These are phyloP conservation scores for Galerucella calmariensis DNA, from an alignment of 2,888 invertebrate species.

Conservation along the genomic window DNA sequence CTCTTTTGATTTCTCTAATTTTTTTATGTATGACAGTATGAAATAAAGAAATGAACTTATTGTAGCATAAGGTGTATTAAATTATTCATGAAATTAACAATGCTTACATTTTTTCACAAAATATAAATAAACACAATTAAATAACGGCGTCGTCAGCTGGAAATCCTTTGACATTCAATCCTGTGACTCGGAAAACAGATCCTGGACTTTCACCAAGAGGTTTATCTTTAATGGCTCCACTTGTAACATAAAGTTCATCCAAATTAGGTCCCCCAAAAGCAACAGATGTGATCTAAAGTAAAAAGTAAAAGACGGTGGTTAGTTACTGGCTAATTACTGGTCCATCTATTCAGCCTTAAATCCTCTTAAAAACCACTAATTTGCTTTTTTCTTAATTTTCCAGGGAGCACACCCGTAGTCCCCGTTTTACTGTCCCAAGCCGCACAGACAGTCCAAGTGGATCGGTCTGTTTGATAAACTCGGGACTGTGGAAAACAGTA, in stretches of 20 bases:
- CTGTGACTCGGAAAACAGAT: constrained; percentile 59
- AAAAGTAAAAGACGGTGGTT: neutral
- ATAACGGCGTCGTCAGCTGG: constrained; percentile 33
- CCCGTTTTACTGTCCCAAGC: no score
- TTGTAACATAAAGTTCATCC: constrained; percentile 49
- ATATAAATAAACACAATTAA: neutral
- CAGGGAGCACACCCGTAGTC: no score
- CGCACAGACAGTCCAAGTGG: neutral
- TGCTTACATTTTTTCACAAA: neutral
- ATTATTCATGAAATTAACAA: no score
- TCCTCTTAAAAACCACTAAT: no score
- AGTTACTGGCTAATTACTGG: no score
- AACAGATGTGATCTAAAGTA: constrained; percentile 47
- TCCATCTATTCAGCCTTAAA: no score
- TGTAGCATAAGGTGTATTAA: no score
- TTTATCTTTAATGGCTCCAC: constrained; percentile 40
- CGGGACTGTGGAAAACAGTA: neutral
- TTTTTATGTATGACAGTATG: no score
- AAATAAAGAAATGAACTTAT: no score
- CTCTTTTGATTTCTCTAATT: no score
- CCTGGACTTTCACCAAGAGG: constrained; percentile 53
- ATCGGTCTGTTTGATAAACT: neutral
- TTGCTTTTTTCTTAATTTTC: no score
- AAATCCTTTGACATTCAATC: constrained; percentile 57
- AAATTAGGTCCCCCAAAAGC: constrained; percentile 49